phyloP scores from a whole-genome alignment of 35 echinoderm and acorn worm genomes.

The Apostichopus californicus region DNA sequence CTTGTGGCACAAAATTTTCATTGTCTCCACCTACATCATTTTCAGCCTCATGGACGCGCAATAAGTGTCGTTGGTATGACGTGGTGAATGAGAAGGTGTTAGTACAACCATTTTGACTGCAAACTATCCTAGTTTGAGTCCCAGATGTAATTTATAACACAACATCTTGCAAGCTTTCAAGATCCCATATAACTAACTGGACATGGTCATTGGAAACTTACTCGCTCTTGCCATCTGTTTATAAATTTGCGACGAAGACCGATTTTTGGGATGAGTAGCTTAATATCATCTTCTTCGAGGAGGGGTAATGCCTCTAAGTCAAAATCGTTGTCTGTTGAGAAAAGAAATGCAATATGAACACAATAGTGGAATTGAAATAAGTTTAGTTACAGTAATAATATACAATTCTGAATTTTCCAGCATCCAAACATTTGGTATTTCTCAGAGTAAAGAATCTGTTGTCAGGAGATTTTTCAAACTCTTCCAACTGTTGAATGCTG shows the following conservation, averaged over 20 bases:
- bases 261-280: slow-evolving; percentile 20
- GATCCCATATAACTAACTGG: too few relatives aligned
- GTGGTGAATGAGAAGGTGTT: neutral
- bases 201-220: neutral
- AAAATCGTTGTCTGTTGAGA: neutral
- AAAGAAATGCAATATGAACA: neutral
- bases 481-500: too few relatives aligned
- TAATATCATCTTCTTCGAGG: slow-evolving; percentile 29
- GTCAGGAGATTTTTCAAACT: too few relatives aligned
- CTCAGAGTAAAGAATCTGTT: too few relatives aligned
- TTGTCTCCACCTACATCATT: neutral
- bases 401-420: too few relatives aligned
- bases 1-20: neutral
- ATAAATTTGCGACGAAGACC: slow-evolving; percentile 18
- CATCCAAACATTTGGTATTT: too few relatives aligned
- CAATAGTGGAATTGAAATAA: too few relatives aligned
- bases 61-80: neutral
- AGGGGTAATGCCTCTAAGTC: slow-evolving; percentile 9
- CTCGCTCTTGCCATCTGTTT: slow-evolving; percentile 14
- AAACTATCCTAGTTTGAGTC: neutral
- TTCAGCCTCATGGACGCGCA: neutral
- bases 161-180: neutral
- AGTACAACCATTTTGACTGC: neutral
- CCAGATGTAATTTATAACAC: slow-evolving; percentile 22
- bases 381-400: too few relatives aligned